Base-by-base conservation (phyloP, 1,140 invertebrate species). In the Meloidogyne hapla region DNA sequence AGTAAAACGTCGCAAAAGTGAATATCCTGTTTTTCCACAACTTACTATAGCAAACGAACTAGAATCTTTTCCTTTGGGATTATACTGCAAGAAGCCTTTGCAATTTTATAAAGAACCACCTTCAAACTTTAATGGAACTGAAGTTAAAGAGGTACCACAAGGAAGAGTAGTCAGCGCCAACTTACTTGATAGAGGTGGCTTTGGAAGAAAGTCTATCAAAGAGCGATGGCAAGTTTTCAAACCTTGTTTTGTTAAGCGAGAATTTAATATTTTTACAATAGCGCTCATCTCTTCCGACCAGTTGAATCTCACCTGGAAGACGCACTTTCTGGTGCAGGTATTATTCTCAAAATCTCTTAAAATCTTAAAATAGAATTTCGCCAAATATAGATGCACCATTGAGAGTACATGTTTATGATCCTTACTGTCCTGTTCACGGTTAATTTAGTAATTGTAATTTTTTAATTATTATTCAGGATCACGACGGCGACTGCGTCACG, bases 401-500 rank as follows among this genome's bases (percentile, higher is more conserved):
- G 13, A 13, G 28, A 28, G 62, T 85, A 4, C 75, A 82, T 25
- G 79, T 80, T 61, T 87, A 86, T 72, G 84, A 86, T 77, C 83
- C 83, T 21, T 86, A 80, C 74, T 86, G 84, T 76, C 84, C 84
- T 5, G 72, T 85, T 25, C 83, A 85, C 73, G 83, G n/a, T n/a
- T n/a, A n/a, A n/a, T n/a, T n/a, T n/a, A n/a, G n/a, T n/a, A n/a
- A n/a, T n/a, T n/a, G n/a, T n/a, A n/a, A n/a, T n/a, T n/a, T n/a
- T n/a, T n/a, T n/a, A n/a, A n/a, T n/a, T n/a, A n/a, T n/a, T n/a
- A n/a, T n/a, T n/a, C n/a, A n/a, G n/a, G 83, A 21, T 82, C 80
- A 40, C 48, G 84, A 15, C 40, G 83, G 45, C 23, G 81, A 42
- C 10, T 84, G 10, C 45, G 45, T 21, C 42, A 72, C 18, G 18